Conservation (phyloP, 2,797 vertebrate genomes). For the Chelon auratus region DNA sequence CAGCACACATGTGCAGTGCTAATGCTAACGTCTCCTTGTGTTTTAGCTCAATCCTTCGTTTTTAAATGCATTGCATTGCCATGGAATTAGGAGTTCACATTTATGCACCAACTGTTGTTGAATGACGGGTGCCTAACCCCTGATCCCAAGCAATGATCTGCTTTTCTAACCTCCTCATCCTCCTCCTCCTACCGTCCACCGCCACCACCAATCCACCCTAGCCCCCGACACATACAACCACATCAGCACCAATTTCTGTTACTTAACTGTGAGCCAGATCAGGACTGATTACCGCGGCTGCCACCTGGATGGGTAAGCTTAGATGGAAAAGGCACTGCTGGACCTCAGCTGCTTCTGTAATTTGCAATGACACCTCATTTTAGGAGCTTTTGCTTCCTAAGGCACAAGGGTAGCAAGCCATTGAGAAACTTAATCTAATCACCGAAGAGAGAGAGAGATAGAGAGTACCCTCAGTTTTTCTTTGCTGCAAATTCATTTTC, state of each 20-base stretch:
- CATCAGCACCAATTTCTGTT: conserved; percentile 89
- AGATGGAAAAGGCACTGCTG: conserved; percentile 82
- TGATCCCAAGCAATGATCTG: background rate
- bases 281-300: conserved; percentile 89
- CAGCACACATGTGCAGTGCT: no score
- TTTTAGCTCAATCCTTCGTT: no score
- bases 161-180: background rate
- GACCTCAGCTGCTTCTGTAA: conserved; percentile 86
- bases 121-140: background rate
- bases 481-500: conserved; percentile 28
- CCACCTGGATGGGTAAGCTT: conserved; percentile 87
- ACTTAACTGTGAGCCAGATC: conserved; percentile 87
- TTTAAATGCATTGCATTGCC: no score
- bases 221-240: conserved; percentile 85
- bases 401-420: conserved; percentile 26
- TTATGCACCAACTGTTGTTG: no score
- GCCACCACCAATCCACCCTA: background rate
- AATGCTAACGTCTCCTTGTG: no score
- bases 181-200: background rate
- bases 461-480: conserved; percentile 80
- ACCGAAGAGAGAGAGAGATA: conserved; percentile 80
- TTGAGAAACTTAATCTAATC: conserved; percentile 80
- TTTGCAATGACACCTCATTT: conserved; percentile 95
- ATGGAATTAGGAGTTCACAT: no score
- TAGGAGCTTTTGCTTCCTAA: conserved; percentile 85